Conservation (phyloP, 37 sponge, comb jelly and placozoan genomes). For the Oscarella lobularis region DNA sequence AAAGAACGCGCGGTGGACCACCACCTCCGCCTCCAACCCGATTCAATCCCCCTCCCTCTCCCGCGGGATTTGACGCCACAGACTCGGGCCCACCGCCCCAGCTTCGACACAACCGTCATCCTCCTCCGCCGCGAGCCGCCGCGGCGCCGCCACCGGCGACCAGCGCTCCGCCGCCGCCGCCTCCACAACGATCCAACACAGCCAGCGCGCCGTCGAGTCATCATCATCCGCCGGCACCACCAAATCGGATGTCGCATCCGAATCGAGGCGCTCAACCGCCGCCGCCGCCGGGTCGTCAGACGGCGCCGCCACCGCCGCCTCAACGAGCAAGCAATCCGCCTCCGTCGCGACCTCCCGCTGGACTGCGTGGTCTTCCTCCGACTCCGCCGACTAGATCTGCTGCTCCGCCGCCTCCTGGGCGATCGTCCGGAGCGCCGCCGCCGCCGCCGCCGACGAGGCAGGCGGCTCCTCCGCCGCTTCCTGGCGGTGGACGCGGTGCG, state of each 20-base stretch:
- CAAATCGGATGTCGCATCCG: background rate
- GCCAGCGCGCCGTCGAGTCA: too few species aligned
- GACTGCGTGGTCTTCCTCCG: background rate
- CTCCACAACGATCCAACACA: too few species aligned
- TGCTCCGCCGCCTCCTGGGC: too few species aligned
- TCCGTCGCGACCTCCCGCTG: background rate
- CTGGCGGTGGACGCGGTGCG: background rate
- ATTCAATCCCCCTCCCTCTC: background rate
- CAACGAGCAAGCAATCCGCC: background rate
- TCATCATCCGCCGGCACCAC: background rate
- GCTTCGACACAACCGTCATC: background rate
- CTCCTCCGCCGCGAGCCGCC: constrained; percentile 4
- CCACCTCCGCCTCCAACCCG: constrained; percentile 1
- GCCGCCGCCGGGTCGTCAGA: background rate
- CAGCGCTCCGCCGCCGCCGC: too few species aligned
- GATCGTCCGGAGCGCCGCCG: background rate
- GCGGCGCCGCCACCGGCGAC: too few species aligned
- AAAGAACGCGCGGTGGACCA: background rate
- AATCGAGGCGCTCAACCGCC: background rate
- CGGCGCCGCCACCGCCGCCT: background rate
- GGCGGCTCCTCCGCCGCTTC: background rate
- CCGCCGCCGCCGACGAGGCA: background rate
- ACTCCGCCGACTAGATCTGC: background rate
- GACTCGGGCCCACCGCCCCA: background rate
- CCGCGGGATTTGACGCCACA: background rate